These are phyloP conservation scores for Agriotes lineatus DNA, from an alignment of 2,888 invertebrate genomes.

Conservation along the genomic window DNA sequence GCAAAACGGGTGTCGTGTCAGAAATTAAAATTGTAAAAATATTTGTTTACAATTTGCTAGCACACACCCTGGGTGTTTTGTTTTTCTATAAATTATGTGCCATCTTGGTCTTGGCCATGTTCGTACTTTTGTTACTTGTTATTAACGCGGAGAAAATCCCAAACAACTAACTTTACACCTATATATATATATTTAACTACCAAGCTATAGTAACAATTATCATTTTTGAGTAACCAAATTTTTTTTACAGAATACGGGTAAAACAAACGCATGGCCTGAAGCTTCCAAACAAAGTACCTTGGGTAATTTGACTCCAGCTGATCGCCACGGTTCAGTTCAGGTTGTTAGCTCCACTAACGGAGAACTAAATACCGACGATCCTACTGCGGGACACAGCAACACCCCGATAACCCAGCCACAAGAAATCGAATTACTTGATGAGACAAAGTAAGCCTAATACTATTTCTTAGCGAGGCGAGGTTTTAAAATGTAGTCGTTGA, in stretches of 20 bases:
- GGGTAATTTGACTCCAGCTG: slow-evolving; percentile 92
- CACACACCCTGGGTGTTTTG: too few relatives aligned
- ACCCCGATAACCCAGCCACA: slow-evolving; percentile 94
- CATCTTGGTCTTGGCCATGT: too few relatives aligned
- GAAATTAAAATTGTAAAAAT: too few relatives aligned
- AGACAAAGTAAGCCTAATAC: slow-evolving; percentile 92
- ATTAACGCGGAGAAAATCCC: too few relatives aligned
- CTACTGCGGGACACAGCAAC: slow-evolving; percentile 96
- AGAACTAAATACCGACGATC: slow-evolving; percentile 94
- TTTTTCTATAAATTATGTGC: too few relatives aligned
- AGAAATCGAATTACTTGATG: slow-evolving; percentile 96
- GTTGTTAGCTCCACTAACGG: slow-evolving; percentile 98
- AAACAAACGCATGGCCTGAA: slow-evolving; percentile 88
- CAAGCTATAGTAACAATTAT: neutral
- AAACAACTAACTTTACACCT: too few relatives aligned
- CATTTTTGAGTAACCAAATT: slow-evolving; percentile 19
- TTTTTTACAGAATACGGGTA: slow-evolving; percentile 68
- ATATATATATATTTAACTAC: slow-evolving; percentile 8
- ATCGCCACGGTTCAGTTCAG: slow-evolving; percentile 97
- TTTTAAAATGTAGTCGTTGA: too few relatives aligned
- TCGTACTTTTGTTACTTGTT: too few relatives aligned
- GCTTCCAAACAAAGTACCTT: slow-evolving; percentile 85
- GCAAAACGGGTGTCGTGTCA: too few relatives aligned
- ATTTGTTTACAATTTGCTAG: too few relatives aligned
- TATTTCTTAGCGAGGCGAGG: too few relatives aligned